Evolutionary conservation across 2,797 vertebrate species (phyloP), one percentile per base, ranked within the genome.

Genomic region (Chanos chanos): DNA sequence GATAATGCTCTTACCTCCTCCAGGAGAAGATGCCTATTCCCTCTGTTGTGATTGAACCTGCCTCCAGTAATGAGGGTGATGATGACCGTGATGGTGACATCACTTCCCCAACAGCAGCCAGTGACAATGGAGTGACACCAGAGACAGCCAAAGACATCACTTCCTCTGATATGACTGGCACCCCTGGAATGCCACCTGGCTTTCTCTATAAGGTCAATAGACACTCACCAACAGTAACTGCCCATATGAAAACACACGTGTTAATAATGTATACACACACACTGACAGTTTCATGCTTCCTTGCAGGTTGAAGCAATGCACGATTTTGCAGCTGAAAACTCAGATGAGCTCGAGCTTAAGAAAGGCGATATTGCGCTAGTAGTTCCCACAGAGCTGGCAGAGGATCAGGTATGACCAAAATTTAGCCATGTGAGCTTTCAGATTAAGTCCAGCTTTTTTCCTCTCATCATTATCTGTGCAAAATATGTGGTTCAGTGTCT

Each of bases 271-370:
- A 13, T 3, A 13, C 52, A 3, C 43, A 37, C 36, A 21, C 7
- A 5, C n/a, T n/a, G 7, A 21, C 21, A 12, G 33, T 10, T 5
- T 49, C 9, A 48, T 22, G 4, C 5, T 34, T 59, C 64, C 49
- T 31, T 81, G 30, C 66, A 99, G 96, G 95, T 94, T 73, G 92
- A 97, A 89, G 90, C 90, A 0, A 75, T 98, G 61, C 96, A 99
- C 5, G 94, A 98, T 73, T 99, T 98, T 2, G 94, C 97, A 48
- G 95, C 96, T 73, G 96, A 94, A 51, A 97, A 97, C 72, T 89
- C 86, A 15, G 96, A 99, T 68, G 96, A 99, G 71, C 91, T 99
- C 16, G 91, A 90, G 25, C 83, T 99, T 55, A 92, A 91, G 61
- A 82, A 90, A 71, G 95, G 95, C 2, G 94, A 98, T 1, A 77